A percentile compares a stretch with the other conserved stretches of the same genome.
Conservation (phyloP, 2,797 vertebrate species). For the Pseudochromis fuscus region DNA sequence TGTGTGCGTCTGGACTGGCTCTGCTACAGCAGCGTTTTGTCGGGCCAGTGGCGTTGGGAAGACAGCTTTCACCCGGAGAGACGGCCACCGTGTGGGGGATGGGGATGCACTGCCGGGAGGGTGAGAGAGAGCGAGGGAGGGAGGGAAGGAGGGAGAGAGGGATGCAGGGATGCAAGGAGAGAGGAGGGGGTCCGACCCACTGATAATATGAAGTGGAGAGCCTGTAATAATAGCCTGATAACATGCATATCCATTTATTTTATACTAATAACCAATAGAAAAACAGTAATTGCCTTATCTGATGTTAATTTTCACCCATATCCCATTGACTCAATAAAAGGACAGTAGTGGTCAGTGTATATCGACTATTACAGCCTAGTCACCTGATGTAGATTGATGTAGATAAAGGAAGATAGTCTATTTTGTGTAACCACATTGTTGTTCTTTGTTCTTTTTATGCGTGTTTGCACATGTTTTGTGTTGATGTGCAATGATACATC, state of each 20-base stretch:
- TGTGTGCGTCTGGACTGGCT: conserved; percentile 65
- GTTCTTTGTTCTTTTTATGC: neutral
- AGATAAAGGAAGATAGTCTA: neutral
- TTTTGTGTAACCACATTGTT: neutral
- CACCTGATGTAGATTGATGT: neutral
- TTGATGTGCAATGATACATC: too few species aligned
- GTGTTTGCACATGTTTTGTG: too few species aligned
- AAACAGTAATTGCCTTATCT: neutral
- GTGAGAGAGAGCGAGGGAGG: conserved; percentile 48
- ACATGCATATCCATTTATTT: neutral
- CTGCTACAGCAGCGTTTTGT: conserved; percentile 69
- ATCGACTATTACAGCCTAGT: conserved; percentile 2
- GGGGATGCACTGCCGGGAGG: conserved; percentile 80
- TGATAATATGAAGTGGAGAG: conserved; percentile 31
- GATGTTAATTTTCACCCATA: neutral
- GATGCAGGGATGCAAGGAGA: conserved; percentile 67
- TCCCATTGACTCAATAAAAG: neutral
- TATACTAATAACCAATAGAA: neutral
- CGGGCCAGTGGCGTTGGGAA: conserved; percentile 77
- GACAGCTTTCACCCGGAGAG: conserved; percentile 79
- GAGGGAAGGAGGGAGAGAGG: conserved; percentile 48
- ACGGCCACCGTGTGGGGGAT: conserved; percentile 82
- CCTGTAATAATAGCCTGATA: conserved; percentile 27
- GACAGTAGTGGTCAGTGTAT: neutral
- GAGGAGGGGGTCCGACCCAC: conserved; percentile 43